Base-by-base conservation (phyloP, 2,113 vertebrate genomes). In the Silurus meridionalis region DNA sequence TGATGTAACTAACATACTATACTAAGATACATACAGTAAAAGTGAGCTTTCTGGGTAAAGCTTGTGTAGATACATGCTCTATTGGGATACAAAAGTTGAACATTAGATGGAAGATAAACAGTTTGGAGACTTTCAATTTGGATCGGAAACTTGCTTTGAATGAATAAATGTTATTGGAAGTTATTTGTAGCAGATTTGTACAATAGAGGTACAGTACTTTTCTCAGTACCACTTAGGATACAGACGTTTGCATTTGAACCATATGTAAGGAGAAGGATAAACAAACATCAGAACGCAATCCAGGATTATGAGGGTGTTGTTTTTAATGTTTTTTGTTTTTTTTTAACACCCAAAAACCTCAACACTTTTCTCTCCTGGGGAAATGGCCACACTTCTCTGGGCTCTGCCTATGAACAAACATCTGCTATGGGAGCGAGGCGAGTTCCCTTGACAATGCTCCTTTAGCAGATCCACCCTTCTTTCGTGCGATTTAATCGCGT, bases 401-500 rank as follows among this genome's bases (percentile, higher is more conserved):
- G 92, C 92, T 80, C 58, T 92, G 90, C 82, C 72, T 91, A 87
- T 91, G 89, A 92, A 92, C 89, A 88, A 94, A 93, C 92, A 93
- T 91, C 93, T 94, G 92, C 88, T 85, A 81, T 48, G 86, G 90
- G 89, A 90, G 85, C 83, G 83, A 80, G 84, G 91, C 87, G 90
- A 90, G 89, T 88, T 92, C 92, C 91, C 91, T 87, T 82, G 88
- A 88, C 89, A 90, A 90, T 90, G 85, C 83, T 90, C 71, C 84
- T 92, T 52, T 89, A 87, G 90, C 80, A 89, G 82, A 67, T 92
- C 87, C 80, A 57, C 66, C 89, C 79, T 75, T 91, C 82, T 87
- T 83, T 82, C 58, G 28, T 57, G 19, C 86, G 55, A 80, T 94
- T 93, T 92, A 93, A 94, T 94, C 94, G 93, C 93, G 94, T 93